Percentiles rank a stretch among this genome's conserved stretches.
Evolutionary conservation across 2,797 vertebrate genomes (phyloP).

Genomic region (Poecile montanus): DNA sequence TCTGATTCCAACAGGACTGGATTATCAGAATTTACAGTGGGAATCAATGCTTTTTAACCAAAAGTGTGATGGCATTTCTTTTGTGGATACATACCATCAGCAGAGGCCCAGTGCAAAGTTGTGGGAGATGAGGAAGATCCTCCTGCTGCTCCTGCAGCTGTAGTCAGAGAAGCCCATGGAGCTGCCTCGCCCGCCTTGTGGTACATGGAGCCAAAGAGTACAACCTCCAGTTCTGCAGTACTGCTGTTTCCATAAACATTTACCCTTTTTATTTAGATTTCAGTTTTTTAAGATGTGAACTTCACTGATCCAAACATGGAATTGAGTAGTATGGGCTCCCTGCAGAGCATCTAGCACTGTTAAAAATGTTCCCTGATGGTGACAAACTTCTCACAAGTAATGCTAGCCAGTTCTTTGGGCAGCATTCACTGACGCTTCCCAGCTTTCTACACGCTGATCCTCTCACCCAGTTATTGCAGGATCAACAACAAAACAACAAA

Average conservation of each 20-base stretch:
- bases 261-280: background rate
- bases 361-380: background rate
- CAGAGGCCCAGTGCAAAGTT: background rate
- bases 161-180: fast-evolving
- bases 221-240: background rate
- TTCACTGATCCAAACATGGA: background rate
- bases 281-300: background rate
- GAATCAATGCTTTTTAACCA: background rate
- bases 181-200: fast-evolving
- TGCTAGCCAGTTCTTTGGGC: background rate
- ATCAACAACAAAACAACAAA: background rate
- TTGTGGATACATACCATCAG: background rate
- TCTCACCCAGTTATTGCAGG: background rate
- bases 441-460: background rate
- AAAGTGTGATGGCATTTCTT: background rate
- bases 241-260: background rate
- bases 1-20: background rate
- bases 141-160: background rate
- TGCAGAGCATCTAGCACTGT: background rate
- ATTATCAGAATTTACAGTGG: background rate
- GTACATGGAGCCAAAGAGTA: background rate
- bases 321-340: background rate
- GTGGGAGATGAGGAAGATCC: background rate
- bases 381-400: background rate
- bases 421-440: background rate